phyloP scores from a whole-genome alignment of 2,797 vertebrate species.

The Phyllotis vaccarum region DNA sequence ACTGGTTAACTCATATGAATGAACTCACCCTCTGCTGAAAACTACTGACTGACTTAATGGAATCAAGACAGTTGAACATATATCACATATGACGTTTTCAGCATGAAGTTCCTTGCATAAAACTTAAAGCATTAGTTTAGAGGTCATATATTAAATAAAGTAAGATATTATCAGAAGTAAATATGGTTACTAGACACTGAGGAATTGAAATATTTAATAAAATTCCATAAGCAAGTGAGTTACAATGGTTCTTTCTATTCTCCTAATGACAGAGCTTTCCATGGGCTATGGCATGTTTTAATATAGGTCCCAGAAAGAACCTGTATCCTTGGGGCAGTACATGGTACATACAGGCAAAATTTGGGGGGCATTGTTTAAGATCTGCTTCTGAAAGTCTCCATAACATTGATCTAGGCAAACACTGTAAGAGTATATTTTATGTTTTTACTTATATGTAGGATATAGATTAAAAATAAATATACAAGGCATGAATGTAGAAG shows the following conservation, averaged over 20 bases:
- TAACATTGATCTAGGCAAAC: background rate
- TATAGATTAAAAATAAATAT: background rate
- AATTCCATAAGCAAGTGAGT: background rate
- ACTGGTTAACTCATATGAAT: background rate
- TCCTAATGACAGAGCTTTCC: background rate
- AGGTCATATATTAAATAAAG: background rate
- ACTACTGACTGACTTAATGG: background rate
- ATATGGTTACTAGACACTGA: background rate
- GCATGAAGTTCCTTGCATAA: background rate
- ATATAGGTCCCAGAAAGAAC: background rate
- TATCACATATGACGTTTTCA: conserved; percentile 12
- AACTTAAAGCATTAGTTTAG: background rate
- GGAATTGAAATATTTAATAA: background rate
- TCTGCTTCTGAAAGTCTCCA: background rate
- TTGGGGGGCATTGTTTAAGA: background rate
- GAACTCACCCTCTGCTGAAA: background rate
- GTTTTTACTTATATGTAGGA: background rate
- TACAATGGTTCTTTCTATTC: background rate
- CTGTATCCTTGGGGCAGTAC: background rate
- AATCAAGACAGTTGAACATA: background rate
- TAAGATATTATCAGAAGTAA: background rate
- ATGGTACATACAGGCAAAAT: background rate
- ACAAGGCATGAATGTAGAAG: background rate
- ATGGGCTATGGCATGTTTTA: background rate
- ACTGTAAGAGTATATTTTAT: background rate